Base-by-base conservation (phyloP, 2,113 vertebrate genomes). In the Gymnobelideus leadbeateri region DNA sequence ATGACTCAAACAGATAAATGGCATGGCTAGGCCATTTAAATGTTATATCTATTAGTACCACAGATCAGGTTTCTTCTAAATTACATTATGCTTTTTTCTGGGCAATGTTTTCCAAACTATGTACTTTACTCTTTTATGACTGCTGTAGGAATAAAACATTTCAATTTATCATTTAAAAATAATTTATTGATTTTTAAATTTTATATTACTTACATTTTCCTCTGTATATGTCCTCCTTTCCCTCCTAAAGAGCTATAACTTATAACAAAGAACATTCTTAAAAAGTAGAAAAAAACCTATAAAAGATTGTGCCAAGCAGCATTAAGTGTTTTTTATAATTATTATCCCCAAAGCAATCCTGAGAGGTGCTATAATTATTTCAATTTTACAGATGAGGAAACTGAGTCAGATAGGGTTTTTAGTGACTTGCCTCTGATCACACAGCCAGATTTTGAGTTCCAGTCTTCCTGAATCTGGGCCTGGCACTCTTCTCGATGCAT, bases 1-100 rank as follows among this genome's bases (percentile, higher is more conserved):
- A 89, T 97, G 61, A 96, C 90, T 94, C 93, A 92, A 95, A 68
- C 14, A 97, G 96, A 96, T 92, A 94, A 97, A 97, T 91, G 93
- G 43, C 68, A 93, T 50, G 31, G 90, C 57, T 2, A 57, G 91
- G 57, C 84, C 92, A 89, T 49, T 96, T 96, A 95, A 96, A 97
- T 57, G 11, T 0, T 90, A 93, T 50, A 93, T 96, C 96, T 92
- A 55, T 96, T 97, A 94, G 50, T 55, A 90, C 77, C 52, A n/a
- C 8, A 28, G 55, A 89, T 2, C 37, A 28, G 77, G 25, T 7
- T 49, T 9, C 9, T 91, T 47, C 89, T 95, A 24, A 68, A 53
- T 51, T 43, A 90, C 89, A 49, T 47, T 95, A 84, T 97, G 43
- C 50, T 61, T 51, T 26, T 43, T 3, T 25, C 31, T 84, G n/a